Evolutionary conservation across 2,797 vertebrate genomes (phyloP).

Genomic region (Sphenopsis melanotis): DNA sequence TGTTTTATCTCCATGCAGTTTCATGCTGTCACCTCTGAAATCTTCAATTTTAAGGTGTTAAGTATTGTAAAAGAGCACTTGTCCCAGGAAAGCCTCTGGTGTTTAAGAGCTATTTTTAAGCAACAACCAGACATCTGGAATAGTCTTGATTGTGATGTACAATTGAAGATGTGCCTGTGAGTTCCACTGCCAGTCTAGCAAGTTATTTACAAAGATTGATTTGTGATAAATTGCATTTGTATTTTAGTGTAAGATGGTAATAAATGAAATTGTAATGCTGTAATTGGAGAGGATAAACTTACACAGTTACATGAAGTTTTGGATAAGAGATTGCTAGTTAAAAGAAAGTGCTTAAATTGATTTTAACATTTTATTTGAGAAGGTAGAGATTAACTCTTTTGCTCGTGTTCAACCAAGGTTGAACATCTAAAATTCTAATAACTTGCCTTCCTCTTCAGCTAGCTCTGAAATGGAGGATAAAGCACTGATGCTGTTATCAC

Average conservation of each 20-base stretch:
- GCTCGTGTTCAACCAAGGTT: not conserved
- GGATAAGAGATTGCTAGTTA: not conserved
- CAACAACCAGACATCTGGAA: not conserved
- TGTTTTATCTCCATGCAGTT: not conserved
- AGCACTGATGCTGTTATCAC: not conserved
- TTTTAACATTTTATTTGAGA: not conserved
- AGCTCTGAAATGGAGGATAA: not conserved
- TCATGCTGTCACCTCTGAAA: not conserved
- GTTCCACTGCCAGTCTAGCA: not conserved
- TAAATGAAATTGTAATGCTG: not conserved
- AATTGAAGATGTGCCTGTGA: not conserved
- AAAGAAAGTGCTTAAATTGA: not conserved
- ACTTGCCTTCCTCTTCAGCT: not conserved
- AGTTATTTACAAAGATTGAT: not conserved
- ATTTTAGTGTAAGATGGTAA: not conserved
- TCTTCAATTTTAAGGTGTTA: not conserved
- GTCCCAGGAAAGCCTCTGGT: not conserved
- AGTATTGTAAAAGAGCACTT: not conserved
- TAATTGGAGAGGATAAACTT: not conserved
- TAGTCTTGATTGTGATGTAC: not conserved
- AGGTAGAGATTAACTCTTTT: not conserved
- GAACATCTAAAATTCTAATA: not conserved
- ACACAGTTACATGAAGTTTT: not conserved
- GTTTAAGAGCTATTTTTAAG: not conserved
- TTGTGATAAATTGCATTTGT: not conserved